A percentile compares a stretch with the other conserved stretches of the same genome.
Conservation (phyloP, 2,113 vertebrate species). For the Chroicocephalus ridibundus region DNA sequence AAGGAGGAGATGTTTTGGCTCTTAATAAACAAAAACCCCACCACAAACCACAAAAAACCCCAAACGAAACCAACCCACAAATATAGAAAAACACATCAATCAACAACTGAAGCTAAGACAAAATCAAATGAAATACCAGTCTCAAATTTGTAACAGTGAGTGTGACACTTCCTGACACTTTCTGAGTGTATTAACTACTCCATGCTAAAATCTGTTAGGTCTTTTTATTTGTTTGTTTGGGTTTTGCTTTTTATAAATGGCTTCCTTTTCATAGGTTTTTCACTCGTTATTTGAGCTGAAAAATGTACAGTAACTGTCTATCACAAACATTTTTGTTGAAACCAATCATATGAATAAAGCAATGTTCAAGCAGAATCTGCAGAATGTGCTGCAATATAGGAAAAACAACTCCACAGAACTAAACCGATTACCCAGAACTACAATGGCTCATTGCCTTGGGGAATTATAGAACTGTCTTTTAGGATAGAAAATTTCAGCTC, state of each 20-base stretch:
- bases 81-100: background rate
- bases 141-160: background rate
- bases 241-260: background rate
- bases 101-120: background rate
- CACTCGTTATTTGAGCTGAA: background rate
- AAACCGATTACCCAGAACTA: constrained; percentile 6
- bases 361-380: background rate
- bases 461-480: background rate
- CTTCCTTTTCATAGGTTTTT: background rate
- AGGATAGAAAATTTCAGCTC: background rate
- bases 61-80: background rate
- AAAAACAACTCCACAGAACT: background rate
- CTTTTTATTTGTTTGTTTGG: background rate
- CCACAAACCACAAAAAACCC: no score
- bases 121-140: background rate
- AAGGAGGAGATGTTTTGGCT: background rate
- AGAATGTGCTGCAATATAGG: background rate
- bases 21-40: background rate
- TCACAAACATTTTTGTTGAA: background rate
- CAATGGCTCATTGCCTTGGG: background rate
- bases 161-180: background rate
- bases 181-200: background rate
- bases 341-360: background rate
- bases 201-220: background rate
- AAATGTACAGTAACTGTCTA: background rate